These are phyloP conservation scores for Neuroterus valhalla DNA, from an alignment of 1,140 invertebrate genomes.

Conservation along the genomic window DNA sequence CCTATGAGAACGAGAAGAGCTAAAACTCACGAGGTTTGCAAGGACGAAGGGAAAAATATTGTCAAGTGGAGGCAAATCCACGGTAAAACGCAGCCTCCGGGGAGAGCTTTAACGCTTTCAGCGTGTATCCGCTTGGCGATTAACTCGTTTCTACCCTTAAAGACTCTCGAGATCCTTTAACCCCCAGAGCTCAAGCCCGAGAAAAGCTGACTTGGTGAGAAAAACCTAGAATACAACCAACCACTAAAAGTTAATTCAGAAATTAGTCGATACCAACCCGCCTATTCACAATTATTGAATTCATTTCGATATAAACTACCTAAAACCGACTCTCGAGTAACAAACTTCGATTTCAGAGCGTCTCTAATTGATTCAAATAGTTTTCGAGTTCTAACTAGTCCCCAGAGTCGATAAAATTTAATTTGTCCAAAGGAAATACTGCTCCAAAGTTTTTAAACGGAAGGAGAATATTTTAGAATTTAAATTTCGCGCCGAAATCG, in stretches of 20 bases:
- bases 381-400: too few relatives aligned
- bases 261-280: not conserved
- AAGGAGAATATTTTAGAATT: too few relatives aligned
- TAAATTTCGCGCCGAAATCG: too few relatives aligned
- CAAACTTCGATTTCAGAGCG: too few relatives aligned
- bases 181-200: slow-evolving; percentile 4
- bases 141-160: slow-evolving; percentile 49
- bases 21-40: not conserved
- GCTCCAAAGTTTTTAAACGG: too few relatives aligned
- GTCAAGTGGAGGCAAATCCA: slow-evolving; percentile 22
- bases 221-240: slow-evolving; percentile 6
- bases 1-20: not conserved
- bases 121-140: slow-evolving; percentile 49
- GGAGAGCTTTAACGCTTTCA: slow-evolving; percentile 46
- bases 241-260: not conserved
- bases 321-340: too few relatives aligned
- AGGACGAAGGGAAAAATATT: slow-evolving; percentile 22
- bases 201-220: slow-evolving; percentile 52
- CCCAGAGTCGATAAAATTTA: too few relatives aligned
- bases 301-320: not conserved
- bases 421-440: too few relatives aligned
- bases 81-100: slow-evolving; percentile 31
- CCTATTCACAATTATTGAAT: not conserved
- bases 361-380: too few relatives aligned
- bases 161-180: slow-evolving; percentile 44